A percentile compares a stretch with the other conserved stretches of the same genome.
phyloP scores from a whole-genome alignment of 2,888 invertebrate genomes.

The Eristalinus sepulchralis region DNA sequence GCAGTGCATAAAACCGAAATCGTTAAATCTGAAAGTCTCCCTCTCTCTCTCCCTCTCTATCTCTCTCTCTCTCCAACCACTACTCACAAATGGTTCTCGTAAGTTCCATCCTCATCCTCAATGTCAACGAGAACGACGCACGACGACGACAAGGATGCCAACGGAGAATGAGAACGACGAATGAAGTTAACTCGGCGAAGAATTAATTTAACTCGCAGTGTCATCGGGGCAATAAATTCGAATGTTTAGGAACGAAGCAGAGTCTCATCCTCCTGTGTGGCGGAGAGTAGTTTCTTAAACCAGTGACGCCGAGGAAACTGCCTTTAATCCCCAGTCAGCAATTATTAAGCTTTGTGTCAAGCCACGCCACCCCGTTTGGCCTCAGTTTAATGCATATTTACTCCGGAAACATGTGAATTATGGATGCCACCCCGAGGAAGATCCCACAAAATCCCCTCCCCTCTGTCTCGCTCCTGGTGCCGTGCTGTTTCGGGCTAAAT shows the following conservation, averaged over 20 bases:
- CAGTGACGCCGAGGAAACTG: slow-evolving; percentile 29
- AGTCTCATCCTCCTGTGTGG: slow-evolving; percentile 17
- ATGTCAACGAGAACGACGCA: slow-evolving; percentile 5
- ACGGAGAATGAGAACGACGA: not conserved
- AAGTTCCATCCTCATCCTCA: not conserved
- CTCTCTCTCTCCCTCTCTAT: not conserved
- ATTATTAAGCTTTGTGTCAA: slow-evolving; percentile 68
- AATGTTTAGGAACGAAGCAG: slow-evolving; percentile 46
- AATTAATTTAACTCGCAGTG: slow-evolving; percentile 68
- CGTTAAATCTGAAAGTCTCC: slow-evolving; percentile 63
- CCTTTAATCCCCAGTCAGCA: slow-evolving; percentile 61
- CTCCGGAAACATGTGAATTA: slow-evolving; percentile 65
- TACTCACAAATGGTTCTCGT: too few species aligned
- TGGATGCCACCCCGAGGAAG: slow-evolving; percentile 37
- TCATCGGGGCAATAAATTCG: slow-evolving; percentile 69
- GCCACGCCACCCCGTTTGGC: slow-evolving; percentile 26
- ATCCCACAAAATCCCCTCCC: slow-evolving; percentile 43
- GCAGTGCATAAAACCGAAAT: slow-evolving; percentile 64
- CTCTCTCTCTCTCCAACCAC: not conserved
- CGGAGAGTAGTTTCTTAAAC: slow-evolving; percentile 17
- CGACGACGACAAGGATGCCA: not conserved
- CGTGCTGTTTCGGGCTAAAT: slow-evolving; percentile 20
- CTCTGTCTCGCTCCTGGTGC: not conserved
- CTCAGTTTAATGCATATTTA: slow-evolving; percentile 63
- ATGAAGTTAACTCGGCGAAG: slow-evolving; percentile 53